These are phyloP conservation scores for Daktulosphaira vitifoliae DNA, from an alignment of 1,140 invertebrate genomes.

Conservation along the genomic window DNA sequence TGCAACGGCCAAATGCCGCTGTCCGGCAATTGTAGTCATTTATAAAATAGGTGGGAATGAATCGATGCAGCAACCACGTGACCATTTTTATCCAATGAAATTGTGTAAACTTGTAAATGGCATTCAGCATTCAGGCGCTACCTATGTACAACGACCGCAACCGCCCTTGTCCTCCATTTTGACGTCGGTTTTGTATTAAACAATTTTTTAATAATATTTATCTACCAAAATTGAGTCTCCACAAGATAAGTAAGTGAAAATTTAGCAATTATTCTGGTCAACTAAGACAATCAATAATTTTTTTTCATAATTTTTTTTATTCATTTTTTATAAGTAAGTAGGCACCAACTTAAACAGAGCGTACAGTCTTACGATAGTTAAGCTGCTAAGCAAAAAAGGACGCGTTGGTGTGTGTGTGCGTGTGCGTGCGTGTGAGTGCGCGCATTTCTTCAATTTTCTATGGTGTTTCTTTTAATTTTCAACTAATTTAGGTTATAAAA, in stretches of 20 bases:
- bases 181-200: constrained; percentile 12
- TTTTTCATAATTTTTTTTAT: background rate
- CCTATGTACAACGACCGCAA: constrained; percentile 32
- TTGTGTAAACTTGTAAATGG: background rate
- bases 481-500: constrained; percentile 30
- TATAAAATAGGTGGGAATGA: background rate
- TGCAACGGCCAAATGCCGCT: background rate
- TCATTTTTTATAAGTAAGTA: background rate
- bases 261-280: background rate
- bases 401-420: constrained; percentile 3
- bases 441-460: constrained; percentile 16
- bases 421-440: constrained; percentile 10
- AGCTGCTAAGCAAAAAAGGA: constrained; percentile 1
- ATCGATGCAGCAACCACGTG: constrained; percentile 30
- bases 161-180: constrained; percentile 19
- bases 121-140: constrained; percentile 22
- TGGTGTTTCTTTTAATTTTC: background rate
- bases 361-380: constrained; percentile 17
- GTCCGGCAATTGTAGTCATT: background rate
- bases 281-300: background rate
- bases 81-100: background rate
- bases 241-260: constrained; percentile 10
- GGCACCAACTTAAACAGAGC: constrained; percentile 29
- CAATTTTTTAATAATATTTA: constrained; percentile 8
- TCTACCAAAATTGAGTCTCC: constrained; percentile 15